Evolutionary conservation across 2,797 vertebrate genomes (phyloP), one percentile per base, ranked within the genome.

Genomic region (Schizopygopsis malacanthus): DNA sequence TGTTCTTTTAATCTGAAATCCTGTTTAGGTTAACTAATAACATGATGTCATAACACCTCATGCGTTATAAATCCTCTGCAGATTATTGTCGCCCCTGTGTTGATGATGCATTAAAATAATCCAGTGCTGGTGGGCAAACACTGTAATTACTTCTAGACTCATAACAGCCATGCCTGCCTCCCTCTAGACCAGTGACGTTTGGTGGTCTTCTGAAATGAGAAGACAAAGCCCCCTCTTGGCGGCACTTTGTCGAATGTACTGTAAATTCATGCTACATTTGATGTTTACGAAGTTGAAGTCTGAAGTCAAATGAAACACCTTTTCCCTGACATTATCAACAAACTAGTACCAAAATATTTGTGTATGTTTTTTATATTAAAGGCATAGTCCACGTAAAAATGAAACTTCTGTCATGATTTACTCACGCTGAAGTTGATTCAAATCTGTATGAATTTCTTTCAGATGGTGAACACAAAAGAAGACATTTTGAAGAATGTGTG

Each of bases 11-110:
- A 87, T 56, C 77, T 47, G 15, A 85, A 88, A 86, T 82, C 86
- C 86, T 76, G 89, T 85, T 87, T 88, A 87, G 47, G 75, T 61
- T n/a, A 50, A 56, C 72, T 50, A 79, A 41, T 9, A 39, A 43
- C 50, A 56, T 85, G 52, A 86, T 88, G 50, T 86, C 75, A 47
- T 79, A 83, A 88, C 22, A 77, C 37, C 67, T 63, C 82, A 71
- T 80, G 76, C 18, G 20, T 50, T 59, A 18, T 81, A 85, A 85
- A 76, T 81, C 65, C 33, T 65, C 80, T 11, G 6, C 61, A 85
- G 81, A 81, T 79, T 87, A 81, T 59, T 63, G 47, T 78, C 82
- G 39, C 83, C 63, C 59, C 76, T 45, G 45, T 84, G 28, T 81
- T 77, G 86, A 69, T 79, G 81, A 78, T 81, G 78, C 47, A 50